Base-by-base conservation (phyloP, 37 sponge, comb jelly and placozoan genomes). In the Crambe crambe region DNA sequence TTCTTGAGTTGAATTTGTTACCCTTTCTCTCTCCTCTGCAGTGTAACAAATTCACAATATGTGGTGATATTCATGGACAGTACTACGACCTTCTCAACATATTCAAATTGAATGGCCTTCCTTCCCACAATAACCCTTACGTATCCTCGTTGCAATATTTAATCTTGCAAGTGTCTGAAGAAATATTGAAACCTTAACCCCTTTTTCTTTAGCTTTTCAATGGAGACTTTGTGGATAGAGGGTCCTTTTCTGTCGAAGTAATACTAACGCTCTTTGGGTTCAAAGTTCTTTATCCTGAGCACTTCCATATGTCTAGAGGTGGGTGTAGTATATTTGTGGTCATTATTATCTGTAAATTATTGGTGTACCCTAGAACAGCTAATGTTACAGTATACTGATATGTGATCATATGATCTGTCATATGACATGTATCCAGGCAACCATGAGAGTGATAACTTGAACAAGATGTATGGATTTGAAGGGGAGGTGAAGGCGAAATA, bases 51-150 rank as follows among this genome's bases (percentile, higher is more conserved):
- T 95, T 95, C 67, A 98, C 96, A 58, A 87, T 98, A 10, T 98
- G 99, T 90, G 99, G 99, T 0, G 99, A 98, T 80, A 95, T 98
- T 57, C 99, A 98, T 51, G 99, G 99, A 57, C 99, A 98, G 74
- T 98, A 79, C 61, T 98, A 98, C 75, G 99, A 98, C 59, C 90
- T 98, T 0, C 86, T 93, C 25, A 98, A 98, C 79, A 94, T 98
- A 65, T 98, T 98, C 57, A 65, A 93, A 51, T 87, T 98, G 29
- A 98, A 98, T 73, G 96, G 96, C 20, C 36, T 91, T 23, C 99
- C 99, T 5, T 93, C 96, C 1, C 59, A 60, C 8, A 90, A 90
- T 40, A 98, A 98, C 76, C 96, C 96, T 73, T 96, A 96, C 81
- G 95, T 94, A 94, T 86, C 84, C 82, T 69, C 54, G 25, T 62